Conservation (phyloP, 2,113 vertebrate genomes). For the Campylorhamphus procurvoides region DNA sequence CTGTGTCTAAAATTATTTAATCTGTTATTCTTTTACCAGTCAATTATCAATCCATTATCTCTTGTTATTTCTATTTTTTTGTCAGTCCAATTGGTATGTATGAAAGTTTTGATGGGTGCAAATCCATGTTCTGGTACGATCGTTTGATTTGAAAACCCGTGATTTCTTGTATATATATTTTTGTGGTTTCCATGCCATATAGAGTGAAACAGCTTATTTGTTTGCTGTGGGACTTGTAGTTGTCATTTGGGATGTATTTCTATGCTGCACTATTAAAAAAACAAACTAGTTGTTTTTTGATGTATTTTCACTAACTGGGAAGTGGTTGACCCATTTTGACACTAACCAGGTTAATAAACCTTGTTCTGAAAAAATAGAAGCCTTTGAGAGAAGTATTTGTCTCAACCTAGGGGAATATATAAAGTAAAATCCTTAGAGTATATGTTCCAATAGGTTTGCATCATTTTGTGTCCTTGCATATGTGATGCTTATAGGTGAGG, state of each 20-base stretch:
- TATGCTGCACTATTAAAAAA: not conserved
- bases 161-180: not conserved
- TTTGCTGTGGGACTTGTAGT: not conserved
- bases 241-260: not conserved
- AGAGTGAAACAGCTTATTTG: not conserved
- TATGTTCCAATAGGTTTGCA: not conserved
- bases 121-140: not conserved
- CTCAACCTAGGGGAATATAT: not conserved
- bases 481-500: not conserved
- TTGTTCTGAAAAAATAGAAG: not conserved
- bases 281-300: not conserved
- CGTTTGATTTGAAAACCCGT: not conserved
- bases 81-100: not conserved
- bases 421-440: not conserved
- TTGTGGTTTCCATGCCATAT: not conserved
- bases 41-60: not conserved
- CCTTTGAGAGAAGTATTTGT: not conserved
- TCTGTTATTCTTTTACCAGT: not conserved
- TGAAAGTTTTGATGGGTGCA: not conserved
- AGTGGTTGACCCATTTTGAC: not conserved
- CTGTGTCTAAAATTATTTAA: not conserved
- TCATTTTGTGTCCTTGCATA: not conserved
- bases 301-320: not conserved
- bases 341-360: not conserved
- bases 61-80: not conserved